Evolutionary conservation across 2,113 vertebrate species (phyloP), one percentile per base, ranked within the genome.

Genomic region (Salvelinus fontinalis): DNA sequence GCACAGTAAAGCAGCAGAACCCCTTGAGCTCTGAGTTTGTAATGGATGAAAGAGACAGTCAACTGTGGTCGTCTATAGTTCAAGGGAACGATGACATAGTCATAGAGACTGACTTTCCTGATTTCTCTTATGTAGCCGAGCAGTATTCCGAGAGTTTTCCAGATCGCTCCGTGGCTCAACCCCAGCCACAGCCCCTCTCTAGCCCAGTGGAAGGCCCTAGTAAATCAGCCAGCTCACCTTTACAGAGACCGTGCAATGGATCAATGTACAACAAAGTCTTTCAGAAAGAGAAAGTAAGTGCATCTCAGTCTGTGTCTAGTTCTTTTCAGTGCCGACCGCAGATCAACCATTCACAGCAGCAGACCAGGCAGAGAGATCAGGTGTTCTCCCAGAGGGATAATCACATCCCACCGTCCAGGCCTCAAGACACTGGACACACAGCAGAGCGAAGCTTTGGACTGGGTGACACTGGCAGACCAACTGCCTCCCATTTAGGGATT

Each of bases 41-140:
- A 22, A 49, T 89, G 71, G 89, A 92, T 0, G 92, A 92, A 4
- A 72, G 90, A 6, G 88, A 90, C 49, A 85, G 70, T 14, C 90
- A 90, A 72, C 87, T 92, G 3, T 92, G 92, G 92, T 89, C 90
- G 0, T 91, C 89, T 62, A 85, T 92, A 9, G 87, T 90, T 0
- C 89, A 91, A 68, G 89, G 83, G 1, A 70, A 54, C 1, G 51
- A 54, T 54, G 51, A 84, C 31, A 70, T 65, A 57, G 89, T 91
- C 49, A 91, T 91, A 0, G 91, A 93, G 8, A 64, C 87, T 0
- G 89, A 84, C 3, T 92, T 92, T 67, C 90, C 90, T 0, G 91
- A 92, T 73, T 92, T 92, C 69, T 90, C 89, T 2, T 90, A 44
- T 44, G 89, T 90, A 22, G 88, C 91, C 0, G 92, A 92, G 67